These are phyloP conservation scores for Muscina levida DNA, from an alignment of 2,888 invertebrate species.

Conservation along the genomic window DNA sequence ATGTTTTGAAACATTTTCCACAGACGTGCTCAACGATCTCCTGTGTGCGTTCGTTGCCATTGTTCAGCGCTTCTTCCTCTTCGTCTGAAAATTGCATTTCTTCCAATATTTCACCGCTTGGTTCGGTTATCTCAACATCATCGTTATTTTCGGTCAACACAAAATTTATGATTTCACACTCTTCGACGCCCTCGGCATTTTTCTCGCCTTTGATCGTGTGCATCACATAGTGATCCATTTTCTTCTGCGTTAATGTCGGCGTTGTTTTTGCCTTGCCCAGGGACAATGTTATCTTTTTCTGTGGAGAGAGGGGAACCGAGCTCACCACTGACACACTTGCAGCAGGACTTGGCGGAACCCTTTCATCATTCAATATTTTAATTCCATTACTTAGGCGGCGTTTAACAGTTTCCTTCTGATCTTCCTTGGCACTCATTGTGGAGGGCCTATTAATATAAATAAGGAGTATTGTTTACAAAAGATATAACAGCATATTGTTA, in stretches of 20 bases:
- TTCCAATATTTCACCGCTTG: constrained; percentile 65
- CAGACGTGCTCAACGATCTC: constrained; percentile 79
- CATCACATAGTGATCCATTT: constrained; percentile 76
- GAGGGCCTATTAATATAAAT: too few species aligned
- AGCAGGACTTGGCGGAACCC: constrained; percentile 46
- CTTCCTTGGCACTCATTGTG: constrained; percentile 41
- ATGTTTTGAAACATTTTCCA: constrained; percentile 78
- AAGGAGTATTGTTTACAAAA: too few species aligned
- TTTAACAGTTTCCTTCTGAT: neutral
- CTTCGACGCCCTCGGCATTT: constrained; percentile 69
- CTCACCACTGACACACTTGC: constrained; percentile 46
- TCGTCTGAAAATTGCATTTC: constrained; percentile 70
- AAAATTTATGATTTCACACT: constrained; percentile 73
- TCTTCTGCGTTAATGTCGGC: constrained; percentile 66
- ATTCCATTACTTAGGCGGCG: constrained; percentile 53
- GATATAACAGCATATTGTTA: too few species aligned
- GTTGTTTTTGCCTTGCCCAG: constrained; percentile 69
- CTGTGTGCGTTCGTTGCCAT: constrained; percentile 69
- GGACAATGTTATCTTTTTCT: constrained; percentile 66
- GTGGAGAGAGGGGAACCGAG: constrained; percentile 60
- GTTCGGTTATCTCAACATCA: constrained; percentile 17
- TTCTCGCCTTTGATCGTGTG: constrained; percentile 73
- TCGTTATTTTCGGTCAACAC: constrained; percentile 73
- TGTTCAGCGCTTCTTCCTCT: constrained; percentile 63
- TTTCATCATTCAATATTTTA: constrained; percentile 71